Conservation (phyloP, 2,113 vertebrate species). For the Eolophus roseicapilla region DNA sequence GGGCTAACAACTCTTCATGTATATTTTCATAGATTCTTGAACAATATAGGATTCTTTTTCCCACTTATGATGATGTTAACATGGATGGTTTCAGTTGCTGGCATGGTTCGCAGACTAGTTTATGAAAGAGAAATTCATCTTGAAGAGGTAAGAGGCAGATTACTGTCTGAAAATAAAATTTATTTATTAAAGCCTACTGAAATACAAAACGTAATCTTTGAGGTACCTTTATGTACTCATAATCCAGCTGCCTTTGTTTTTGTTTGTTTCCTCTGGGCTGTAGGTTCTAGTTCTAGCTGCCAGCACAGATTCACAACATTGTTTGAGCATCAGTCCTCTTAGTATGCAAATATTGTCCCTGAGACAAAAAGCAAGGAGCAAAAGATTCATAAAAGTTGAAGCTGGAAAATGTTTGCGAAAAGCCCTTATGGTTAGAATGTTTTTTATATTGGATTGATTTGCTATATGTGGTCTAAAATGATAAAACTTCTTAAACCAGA, state of each 20-base stretch:
- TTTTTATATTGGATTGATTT: background rate
- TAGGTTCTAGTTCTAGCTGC: background rate
- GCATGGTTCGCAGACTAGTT: constrained; percentile 74
- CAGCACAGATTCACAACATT: background rate
- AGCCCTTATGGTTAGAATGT: background rate
- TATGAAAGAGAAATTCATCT: constrained; percentile 75
- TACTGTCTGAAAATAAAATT: background rate
- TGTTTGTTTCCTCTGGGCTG: background rate
- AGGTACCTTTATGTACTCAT: background rate
- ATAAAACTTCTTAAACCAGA: background rate
- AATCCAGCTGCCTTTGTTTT: background rate
- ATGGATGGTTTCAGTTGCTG: constrained; percentile 74
- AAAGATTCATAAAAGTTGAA: background rate
- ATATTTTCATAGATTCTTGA: constrained; percentile 71
- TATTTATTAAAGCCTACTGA: background rate
- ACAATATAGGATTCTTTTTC: constrained; percentile 72
- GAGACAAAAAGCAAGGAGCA: background rate
- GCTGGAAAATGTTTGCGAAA: background rate
- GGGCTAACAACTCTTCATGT: background rate
- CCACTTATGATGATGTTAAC: constrained; percentile 77
- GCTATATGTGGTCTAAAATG: background rate
- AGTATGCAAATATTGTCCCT: background rate
- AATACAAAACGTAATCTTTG: background rate
- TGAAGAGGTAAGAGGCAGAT: constrained; percentile 67
- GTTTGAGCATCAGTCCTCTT: background rate